A percentile compares a stretch with the other conserved stretches of the same genome.
Conservation (phyloP, 2,797 vertebrate species). For the Channa striata region DNA sequence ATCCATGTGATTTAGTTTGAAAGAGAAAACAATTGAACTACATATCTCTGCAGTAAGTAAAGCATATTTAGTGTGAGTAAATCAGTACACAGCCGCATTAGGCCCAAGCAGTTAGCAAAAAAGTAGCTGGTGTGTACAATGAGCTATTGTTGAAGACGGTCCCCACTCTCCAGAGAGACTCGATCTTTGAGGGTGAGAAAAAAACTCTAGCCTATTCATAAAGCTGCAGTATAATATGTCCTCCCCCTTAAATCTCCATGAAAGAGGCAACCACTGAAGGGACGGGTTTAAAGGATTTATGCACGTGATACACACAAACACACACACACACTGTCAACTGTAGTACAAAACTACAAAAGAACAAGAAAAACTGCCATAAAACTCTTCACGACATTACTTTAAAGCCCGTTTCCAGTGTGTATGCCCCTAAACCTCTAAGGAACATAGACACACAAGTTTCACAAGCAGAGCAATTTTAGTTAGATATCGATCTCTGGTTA, state of each 20-base stretch:
- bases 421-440: background rate
- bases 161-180: conserved; percentile 67
- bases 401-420: too few species aligned
- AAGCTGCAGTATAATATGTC: conserved; percentile 72
- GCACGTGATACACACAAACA: conserved; percentile 33
- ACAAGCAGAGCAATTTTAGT: conserved; percentile 1
- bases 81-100: conserved; percentile 50
- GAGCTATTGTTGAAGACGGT: conserved; percentile 80
- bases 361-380: too few species aligned
- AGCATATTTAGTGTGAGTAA: conserved; percentile 3
- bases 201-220: conserved; percentile 81
- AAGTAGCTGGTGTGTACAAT: conserved; percentile 77
- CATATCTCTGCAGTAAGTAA: background rate
- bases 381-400: background rate
- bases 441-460: conserved; percentile 10
- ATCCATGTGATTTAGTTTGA: conserved; percentile 6
- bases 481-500: conserved; percentile 38
- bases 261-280: conserved; percentile 55
- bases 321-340: background rate
- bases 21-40: conserved; percentile 12
- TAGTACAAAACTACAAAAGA: too few species aligned
- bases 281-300: conserved; percentile 60
- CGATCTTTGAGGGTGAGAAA: conserved; percentile 81
- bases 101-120: conserved; percentile 50
- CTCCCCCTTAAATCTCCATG: conserved; percentile 42